Evolutionary conservation across 2,888 invertebrate species (phyloP).

Genomic region (Branchipolynoe longqiensis): DNA sequence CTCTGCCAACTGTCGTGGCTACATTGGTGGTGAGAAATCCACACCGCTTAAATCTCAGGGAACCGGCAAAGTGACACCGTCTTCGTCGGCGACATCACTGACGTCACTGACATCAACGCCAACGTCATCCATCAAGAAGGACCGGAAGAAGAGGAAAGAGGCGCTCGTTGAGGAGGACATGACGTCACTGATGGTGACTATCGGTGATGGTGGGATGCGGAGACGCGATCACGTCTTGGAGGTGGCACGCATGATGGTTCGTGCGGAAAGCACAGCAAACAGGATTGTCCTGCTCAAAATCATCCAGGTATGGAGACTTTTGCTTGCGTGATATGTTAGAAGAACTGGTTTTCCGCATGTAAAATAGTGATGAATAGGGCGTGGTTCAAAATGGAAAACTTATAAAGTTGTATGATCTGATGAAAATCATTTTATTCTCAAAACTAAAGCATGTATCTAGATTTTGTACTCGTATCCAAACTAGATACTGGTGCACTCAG

Average conservation of each 20-base stretch:
- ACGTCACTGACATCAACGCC: too few relatives aligned
- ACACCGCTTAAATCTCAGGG: conserved; percentile 70
- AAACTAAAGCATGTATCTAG: too few relatives aligned
- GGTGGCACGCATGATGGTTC: conserved; percentile 94
- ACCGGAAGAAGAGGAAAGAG: conserved; percentile 83
- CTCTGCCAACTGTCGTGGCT: conserved; percentile 93
- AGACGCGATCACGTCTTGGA: conserved; percentile 94
- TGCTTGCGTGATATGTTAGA: not conserved
- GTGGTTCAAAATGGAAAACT: too few relatives aligned
- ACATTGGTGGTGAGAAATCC: conserved; percentile 87
- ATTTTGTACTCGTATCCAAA: too few relatives aligned
- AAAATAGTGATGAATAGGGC: too few relatives aligned
- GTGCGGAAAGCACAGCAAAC: conserved; percentile 91
- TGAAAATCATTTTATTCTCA: too few relatives aligned
- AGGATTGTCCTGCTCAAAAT: conserved; percentile 88
- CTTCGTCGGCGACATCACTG: too few relatives aligned
- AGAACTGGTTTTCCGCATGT: too few relatives aligned
- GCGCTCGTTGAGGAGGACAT: conserved; percentile 92
- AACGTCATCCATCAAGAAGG: conserved; percentile 79
- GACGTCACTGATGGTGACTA: conserved; percentile 87
- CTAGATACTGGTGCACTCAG: too few relatives aligned
- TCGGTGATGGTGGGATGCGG: conserved; percentile 85
- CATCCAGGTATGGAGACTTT: conserved; percentile 85
- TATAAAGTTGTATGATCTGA: too few relatives aligned
- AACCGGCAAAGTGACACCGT: conserved; percentile 57